Evolutionary conservation across 2,113 vertebrate genomes (phyloP), one percentile per base, ranked within the genome.

Genomic region (Ageneiosus marmoratus): DNA sequence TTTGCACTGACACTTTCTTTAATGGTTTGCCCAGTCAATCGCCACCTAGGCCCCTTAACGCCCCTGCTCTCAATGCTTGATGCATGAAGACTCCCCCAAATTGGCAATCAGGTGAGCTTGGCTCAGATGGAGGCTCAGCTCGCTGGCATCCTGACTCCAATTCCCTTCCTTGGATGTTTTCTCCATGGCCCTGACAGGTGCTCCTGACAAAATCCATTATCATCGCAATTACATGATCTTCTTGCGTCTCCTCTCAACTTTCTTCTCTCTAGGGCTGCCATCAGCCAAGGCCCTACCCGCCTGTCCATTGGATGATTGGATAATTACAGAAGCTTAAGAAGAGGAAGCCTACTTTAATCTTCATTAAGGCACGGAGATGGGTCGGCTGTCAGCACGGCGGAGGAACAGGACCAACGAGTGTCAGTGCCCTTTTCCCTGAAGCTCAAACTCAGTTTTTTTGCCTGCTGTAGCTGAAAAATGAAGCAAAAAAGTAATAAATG

Each of bases 171-270:
- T 83, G 70, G 84, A 87, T 84, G 86, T 90, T 91, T 91, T 90
- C 88, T 88, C 88, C 88, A 85, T 82, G 86, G 90, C 90, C 92
- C 89, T 89, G 90, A 93, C 92, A 92, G 92, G 91, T 90, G 90
- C 91, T 92, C 84, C 92, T 91, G 92, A 92, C 92, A 92, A 93
- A 91, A 94, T 88, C 90, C 87, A 93, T 94, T 93, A 94, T 87
- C 86, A 56, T 90, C 88, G 90, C 91, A 92, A 93, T 93, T 93
- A 92, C 84, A 72, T 88, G 83, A 83, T 90, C 83, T 83, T 89
- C 83, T 83, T 78, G 75, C 77, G 81, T 76, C 82, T 70, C 29
- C 58, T 77, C 83, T 58, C 84, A 86, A 84, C 77, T 77, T 81
- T 83, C 77, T 78, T 84, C 85, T 84, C 80, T 85, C 84, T 50